phyloP scores from a whole-genome alignment of 2,888 invertebrate genomes.

The Orthosia cruda region DNA sequence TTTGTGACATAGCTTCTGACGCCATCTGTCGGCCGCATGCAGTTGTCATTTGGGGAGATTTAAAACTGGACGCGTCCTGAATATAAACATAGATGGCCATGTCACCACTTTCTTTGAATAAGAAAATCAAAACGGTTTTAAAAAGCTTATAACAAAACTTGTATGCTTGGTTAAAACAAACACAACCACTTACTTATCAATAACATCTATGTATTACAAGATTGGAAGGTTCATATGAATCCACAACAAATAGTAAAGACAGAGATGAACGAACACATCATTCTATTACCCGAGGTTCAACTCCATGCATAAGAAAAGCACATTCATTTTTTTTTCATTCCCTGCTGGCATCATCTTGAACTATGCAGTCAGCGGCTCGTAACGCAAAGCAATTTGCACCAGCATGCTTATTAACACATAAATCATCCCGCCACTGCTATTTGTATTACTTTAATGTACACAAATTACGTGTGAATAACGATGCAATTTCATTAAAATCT shows the following conservation, averaged over 20 bases:
- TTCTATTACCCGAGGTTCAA: not conserved
- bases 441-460: constrained; percentile 34
- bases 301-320: constrained; percentile 68
- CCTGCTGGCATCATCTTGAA: constrained; percentile 62
- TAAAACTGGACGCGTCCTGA: constrained; percentile 2
- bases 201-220: not conserved
- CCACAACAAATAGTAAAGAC: not conserved
- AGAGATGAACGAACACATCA: not conserved
- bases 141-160: not conserved
- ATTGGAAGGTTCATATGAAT: not conserved
- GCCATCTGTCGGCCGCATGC: constrained; percentile 42
- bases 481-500: constrained; percentile 21
- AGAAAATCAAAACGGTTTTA: not conserved
- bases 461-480: constrained; percentile 31
- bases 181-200: not conserved
- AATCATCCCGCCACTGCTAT: constrained; percentile 35
- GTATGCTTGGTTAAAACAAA: not conserved
- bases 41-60: not conserved
- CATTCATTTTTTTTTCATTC: constrained; percentile 59
- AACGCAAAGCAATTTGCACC: constrained; percentile 49
- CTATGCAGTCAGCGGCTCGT: constrained; percentile 39
- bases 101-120: not conserved
- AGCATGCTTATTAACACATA: constrained; percentile 44
- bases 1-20: not conserved
- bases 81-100: constrained; percentile 43